Base-by-base conservation (phyloP, 2,113 vertebrate genomes). In the Vanacampus margaritifer region DNA sequence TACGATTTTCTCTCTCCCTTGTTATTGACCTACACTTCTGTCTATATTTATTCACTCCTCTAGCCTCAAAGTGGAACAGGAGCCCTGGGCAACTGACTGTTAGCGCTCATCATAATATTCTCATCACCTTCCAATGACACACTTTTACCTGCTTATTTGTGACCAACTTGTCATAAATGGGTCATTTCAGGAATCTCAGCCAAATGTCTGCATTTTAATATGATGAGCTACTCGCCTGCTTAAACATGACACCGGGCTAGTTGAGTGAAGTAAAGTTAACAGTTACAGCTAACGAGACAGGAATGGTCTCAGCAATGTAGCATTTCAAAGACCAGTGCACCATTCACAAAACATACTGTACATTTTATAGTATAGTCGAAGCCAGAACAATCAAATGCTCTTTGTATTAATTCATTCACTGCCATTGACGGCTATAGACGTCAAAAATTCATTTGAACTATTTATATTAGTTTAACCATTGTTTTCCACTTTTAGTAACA, bases 1-100 rank as follows among this genome's bases (percentile, higher is more conserved):
- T 35, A 75, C 73, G 73, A 19, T 26, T 56, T 54, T 26, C 17
- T 28, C 28, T 19, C 58, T 16, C 12, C 58, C 21, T n/a, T 24
- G 65, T 74, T 87, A 76, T 80, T 88, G 79, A 82, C 83, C 77
- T 75, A 79, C 73, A 82, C 77, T 85, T 82, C 59, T 74, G 67
- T 70, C 67, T 64, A 76, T 63, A 79, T 79, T 71, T 75, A 72
- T 79, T 78, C 71, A 72, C 76, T 76, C 75, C 24, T 63, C 72
- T 84, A 67, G 43, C 32, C 41, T 74, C 69, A 73, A 75, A 82
- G 51, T 79, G 59, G 73, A 77, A 71, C 71, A 74, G 70, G 41
- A 74, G 85, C 84, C 70, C 61, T 37, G 58, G 76, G 85, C 76
- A 50, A 72, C 64, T 65, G 60, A 48, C 37, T 71, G 65, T 72